A percentile compares a stretch with the other conserved stretches of the same genome.
Conservation (phyloP, 2,888 invertebrate genomes). For the Caradrina kadenii region DNA sequence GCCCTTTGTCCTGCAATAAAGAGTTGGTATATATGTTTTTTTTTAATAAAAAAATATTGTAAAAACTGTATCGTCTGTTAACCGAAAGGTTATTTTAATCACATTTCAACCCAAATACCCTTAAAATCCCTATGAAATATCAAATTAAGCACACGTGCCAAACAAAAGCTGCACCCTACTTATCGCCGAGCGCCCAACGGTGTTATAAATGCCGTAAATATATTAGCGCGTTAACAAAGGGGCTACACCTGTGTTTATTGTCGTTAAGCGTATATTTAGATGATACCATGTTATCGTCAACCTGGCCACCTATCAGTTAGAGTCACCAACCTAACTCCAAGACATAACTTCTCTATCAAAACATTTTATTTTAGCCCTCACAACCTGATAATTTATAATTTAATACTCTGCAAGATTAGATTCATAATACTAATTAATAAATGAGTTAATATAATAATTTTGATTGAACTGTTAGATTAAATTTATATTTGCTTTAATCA, state of each 20-base stretch:
- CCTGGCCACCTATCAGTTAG: not conserved
- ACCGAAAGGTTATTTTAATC: constrained; percentile 5
- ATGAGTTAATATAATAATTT: no score
- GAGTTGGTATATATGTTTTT: no score
- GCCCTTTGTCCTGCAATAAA: no score
- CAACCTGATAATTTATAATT: no score
- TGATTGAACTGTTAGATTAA: no score
- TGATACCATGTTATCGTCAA: constrained; percentile 2
- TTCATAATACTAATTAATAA: no score
- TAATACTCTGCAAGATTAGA: no score
- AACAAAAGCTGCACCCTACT: constrained; percentile 38
- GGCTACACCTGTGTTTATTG: constrained; percentile 23
- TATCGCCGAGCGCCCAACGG: constrained; percentile 22
- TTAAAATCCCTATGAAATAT: constrained; percentile 43
- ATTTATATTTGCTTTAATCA: no score
- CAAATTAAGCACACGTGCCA: constrained; percentile 24
- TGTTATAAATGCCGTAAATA: constrained; percentile 34
- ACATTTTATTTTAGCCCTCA: no score
- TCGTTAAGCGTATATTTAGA: not conserved
- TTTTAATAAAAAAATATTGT: no score
- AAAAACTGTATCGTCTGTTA: not conserved
- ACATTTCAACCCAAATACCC: constrained; percentile 1
- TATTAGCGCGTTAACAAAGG: constrained; percentile 25
- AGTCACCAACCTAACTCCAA: no score
- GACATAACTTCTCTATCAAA: no score